Percentiles rank a stretch among this genome's conserved stretches.
phyloP scores from a whole-genome alignment of 2,888 invertebrate genomes.

The Ochlodes sylvanus region DNA sequence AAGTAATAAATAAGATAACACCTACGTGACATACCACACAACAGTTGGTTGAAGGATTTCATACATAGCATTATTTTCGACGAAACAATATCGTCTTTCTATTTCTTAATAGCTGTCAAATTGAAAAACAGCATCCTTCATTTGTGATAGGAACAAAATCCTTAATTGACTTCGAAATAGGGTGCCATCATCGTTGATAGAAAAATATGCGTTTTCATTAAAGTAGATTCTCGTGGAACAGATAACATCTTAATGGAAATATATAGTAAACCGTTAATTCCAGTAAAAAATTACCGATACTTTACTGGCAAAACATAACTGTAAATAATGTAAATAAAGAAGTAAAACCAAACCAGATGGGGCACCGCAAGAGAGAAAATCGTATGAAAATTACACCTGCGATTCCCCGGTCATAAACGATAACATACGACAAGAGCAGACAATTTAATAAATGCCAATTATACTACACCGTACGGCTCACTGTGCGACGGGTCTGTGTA shows the following conservation, averaged over 20 bases:
- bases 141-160: conserved; percentile 9
- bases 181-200: conserved; percentile 3
- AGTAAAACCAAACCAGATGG: conserved; percentile 35
- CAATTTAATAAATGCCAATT: conserved; percentile 45
- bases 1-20: conserved; percentile 49
- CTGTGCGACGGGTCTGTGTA: conserved; percentile 7
- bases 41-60: conserved; percentile 32
- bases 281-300: conserved; percentile 26
- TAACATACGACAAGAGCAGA: conserved; percentile 34
- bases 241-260: conserved; percentile 38
- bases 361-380: conserved; percentile 30
- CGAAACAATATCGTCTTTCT: conserved; percentile 23
- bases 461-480: conserved; percentile 24
- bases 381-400: conserved; percentile 37
- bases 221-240: conserved; percentile 10
- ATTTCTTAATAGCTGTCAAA: conserved; percentile 16
- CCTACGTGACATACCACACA: conserved; percentile 42
- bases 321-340: conserved; percentile 31
- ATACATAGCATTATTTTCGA: conserved; percentile 26
- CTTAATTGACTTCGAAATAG: conserved; percentile 20
- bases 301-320: conserved; percentile 32
- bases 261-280: conserved; percentile 28
- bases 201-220: conserved; percentile 33
- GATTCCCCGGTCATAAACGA: conserved; percentile 31
- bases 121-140: conserved; percentile 22